A percentile compares a stretch with the other conserved stretches of the same genome.
These are phyloP conservation scores for Rhinogobius similis DNA, from an alignment of 2,113 vertebrate species.

Conservation along the genomic window DNA sequence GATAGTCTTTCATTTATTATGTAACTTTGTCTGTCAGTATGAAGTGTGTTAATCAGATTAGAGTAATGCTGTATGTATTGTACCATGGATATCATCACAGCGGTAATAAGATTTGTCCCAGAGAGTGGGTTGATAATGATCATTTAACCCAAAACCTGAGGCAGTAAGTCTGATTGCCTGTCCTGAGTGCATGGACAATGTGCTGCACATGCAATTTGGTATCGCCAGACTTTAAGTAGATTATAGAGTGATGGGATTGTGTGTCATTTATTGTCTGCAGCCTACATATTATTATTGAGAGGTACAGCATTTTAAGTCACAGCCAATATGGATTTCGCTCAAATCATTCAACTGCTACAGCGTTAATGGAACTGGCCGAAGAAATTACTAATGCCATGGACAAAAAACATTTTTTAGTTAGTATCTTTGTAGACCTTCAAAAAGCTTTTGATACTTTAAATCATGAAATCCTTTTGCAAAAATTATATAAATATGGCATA, in stretches of 20 bases:
- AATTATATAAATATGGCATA: too few species aligned
- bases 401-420: too few species aligned
- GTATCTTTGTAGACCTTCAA: too few species aligned
- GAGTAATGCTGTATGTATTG: constrained; percentile 45
- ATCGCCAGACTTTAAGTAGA: constrained; percentile 38
- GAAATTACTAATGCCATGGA: too few species aligned
- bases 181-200: constrained; percentile 41
- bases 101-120: constrained; percentile 61
- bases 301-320: too few species aligned
- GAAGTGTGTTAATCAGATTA: constrained; percentile 69
- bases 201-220: constrained; percentile 42
- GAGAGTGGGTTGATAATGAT: constrained; percentile 57
- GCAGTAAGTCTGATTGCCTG: constrained; percentile 37
- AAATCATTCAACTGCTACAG: too few species aligned
- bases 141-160: constrained; percentile 62
- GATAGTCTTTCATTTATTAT: neutral
- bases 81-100: constrained; percentile 46
- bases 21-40: constrained; percentile 35
- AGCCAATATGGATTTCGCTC: too few species aligned
- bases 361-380: too few species aligned
- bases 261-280: neutral
- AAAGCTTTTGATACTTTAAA: too few species aligned
- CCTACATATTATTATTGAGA: too few species aligned
- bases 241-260: constrained; percentile 35
- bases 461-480: too few species aligned